These are phyloP conservation scores for Galerucella pusilla DNA, from an alignment of 2,888 invertebrate genomes.

Conservation along the genomic window DNA sequence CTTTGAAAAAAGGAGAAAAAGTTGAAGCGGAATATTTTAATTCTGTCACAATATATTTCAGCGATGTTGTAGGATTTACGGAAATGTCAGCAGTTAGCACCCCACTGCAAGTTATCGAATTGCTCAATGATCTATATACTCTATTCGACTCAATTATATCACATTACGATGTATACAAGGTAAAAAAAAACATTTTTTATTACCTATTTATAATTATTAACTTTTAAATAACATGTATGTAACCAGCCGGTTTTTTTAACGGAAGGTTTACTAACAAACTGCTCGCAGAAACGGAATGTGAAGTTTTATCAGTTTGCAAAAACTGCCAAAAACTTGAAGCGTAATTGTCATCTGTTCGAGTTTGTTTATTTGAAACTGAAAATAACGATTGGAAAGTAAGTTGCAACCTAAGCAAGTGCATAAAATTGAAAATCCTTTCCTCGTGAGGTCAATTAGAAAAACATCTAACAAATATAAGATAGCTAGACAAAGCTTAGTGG, in stretches of 20 bases:
- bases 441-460: too few species aligned
- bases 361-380: too few species aligned
- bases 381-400: too few species aligned
- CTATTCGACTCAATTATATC: conserved; percentile 90
- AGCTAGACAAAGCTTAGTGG: too few species aligned
- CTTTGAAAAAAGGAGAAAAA: conserved; percentile 80
- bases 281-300: too few species aligned
- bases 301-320: too few species aligned
- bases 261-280: too few species aligned
- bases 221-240: background rate
- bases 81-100: conserved; percentile 82
- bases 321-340: too few species aligned
- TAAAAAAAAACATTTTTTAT: conserved; percentile 54
- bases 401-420: too few species aligned
- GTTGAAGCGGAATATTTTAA: conserved; percentile 86
- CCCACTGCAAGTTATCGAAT: conserved; percentile 86
- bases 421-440: too few species aligned
- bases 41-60: conserved; percentile 86
- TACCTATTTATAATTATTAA: background rate
- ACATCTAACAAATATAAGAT: too few species aligned
- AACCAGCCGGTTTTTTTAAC: background rate
- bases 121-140: conserved; percentile 89
- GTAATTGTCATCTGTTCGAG: too few species aligned
- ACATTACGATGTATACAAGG: conserved; percentile 88
- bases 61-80: conserved; percentile 87